Evolutionary conservation across 2,888 invertebrate species (phyloP), one percentile per base, ranked within the genome.

Genomic region (Drosophila atroscutellata): DNA sequence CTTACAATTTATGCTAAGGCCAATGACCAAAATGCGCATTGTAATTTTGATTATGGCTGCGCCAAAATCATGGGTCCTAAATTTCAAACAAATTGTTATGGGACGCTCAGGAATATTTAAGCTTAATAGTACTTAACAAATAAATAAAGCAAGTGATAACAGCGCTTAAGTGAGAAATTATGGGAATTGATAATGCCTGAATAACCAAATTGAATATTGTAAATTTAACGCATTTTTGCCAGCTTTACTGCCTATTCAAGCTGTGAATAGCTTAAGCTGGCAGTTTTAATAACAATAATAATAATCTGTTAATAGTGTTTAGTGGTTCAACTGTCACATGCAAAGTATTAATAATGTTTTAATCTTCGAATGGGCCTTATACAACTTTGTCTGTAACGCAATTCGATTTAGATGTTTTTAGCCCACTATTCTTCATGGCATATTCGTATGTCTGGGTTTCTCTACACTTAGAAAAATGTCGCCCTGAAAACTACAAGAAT

Each of bases 1-100:
- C 32, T 51, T 26, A 57, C 65, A 87, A 86, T 86, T 83, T 87
- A 80, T 79, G 82, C 80, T 57, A 56, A 68, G 72, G 76, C 70
- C 87, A 86, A 80, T 80, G 81, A 49, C 85, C 72, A 66, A 57
- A 72, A 72, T 70, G 50, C 66, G 56, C 65, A 75, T 71, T 75
- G 42, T 62, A 58, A 75, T 75, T 64, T 32, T 51, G 75, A 55
- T 61, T 62, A 72, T 62, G 24, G 55, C 24, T 59, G 51, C 54
- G 47, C 20, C 34, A 52, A 51, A 57, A 52, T 49, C 34, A 36
- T 54, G 3, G 32, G 1, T 60, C 9, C 28, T 47, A 54, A 63
- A 58, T 36, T 59, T 32, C 42, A 39, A 52, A 30, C 49, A 70
- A 64, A 76, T 76, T 76, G 52, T 50, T 56, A 70, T 76, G 55